A percentile compares a stretch with the other conserved stretches of the same genome.
These are phyloP conservation scores for Allobates femoralis DNA, from an alignment of 2,797 vertebrate genomes.

Conservation along the genomic window DNA sequence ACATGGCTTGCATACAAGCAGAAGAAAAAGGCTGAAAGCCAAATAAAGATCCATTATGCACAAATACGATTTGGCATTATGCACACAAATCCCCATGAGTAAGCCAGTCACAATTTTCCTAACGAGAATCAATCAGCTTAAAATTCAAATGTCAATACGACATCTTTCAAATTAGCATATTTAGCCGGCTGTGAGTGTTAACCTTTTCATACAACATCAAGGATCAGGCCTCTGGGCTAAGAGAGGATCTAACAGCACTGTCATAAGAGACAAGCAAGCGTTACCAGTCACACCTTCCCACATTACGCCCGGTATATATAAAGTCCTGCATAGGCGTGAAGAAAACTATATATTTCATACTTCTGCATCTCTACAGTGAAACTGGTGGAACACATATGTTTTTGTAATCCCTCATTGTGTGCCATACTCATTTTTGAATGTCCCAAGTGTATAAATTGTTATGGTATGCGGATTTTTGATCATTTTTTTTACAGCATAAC, in stretches of 20 bases:
- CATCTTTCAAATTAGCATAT: slow-evolving; percentile 60
- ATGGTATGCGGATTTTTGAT: too few species aligned
- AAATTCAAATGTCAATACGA: slow-evolving; percentile 62
- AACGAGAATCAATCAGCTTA: slow-evolving; percentile 61
- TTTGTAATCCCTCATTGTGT: too few species aligned
- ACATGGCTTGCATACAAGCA: slow-evolving; percentile 22
- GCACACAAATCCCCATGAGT: slow-evolving; percentile 40
- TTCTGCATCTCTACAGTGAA: too few species aligned
- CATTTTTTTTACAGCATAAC: too few species aligned
- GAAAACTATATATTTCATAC: too few species aligned
- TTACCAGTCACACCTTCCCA: background rate
- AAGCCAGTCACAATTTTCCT: slow-evolving; percentile 58
- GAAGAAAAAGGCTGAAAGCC: slow-evolving; percentile 56
- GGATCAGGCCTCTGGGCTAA: slow-evolving; percentile 49
- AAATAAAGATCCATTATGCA: slow-evolving; percentile 57
- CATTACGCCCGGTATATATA: background rate
- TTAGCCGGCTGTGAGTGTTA: slow-evolving; percentile 49
- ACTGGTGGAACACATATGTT: too few species aligned
- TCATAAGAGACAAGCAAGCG: background rate
- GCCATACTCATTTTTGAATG: too few species aligned
- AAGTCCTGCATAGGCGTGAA: too few species aligned
- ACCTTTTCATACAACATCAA: slow-evolving; percentile 53
- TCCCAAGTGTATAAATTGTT: too few species aligned
- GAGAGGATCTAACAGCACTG: background rate
- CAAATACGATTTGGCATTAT: slow-evolving; percentile 61